Evolutionary conservation across 2,888 invertebrate genomes (phyloP).

Genomic region (Temnothorax ravouxi): DNA sequence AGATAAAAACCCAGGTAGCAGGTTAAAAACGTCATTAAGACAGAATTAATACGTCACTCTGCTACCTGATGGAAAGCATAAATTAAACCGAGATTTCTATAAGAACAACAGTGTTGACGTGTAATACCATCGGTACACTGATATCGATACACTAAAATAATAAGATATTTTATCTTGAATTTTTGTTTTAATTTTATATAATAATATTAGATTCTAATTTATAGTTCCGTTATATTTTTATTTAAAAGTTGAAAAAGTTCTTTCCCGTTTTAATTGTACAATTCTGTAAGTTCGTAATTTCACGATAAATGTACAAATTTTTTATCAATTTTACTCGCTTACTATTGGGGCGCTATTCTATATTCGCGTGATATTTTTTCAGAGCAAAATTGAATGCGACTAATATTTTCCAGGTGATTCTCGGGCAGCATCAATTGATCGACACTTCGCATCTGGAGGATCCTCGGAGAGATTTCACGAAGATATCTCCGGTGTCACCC

Average conservation of each 20-base stretch:
- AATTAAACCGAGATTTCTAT: not conserved
- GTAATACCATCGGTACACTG: not conserved
- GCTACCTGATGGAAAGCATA: too few species aligned
- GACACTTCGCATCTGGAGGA: not conserved
- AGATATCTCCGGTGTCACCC: conserved; percentile 45
- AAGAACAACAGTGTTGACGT: not conserved
- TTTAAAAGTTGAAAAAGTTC: not conserved
- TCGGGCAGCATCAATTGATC: conserved; percentile 55
- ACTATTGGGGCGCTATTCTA: too few species aligned
- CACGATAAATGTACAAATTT: not conserved
- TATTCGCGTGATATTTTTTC: not conserved
- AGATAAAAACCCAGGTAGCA: too few species aligned
- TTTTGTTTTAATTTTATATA: not conserved
- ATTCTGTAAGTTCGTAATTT: not conserved
- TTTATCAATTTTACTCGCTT: not conserved
- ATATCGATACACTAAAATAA: not conserved
- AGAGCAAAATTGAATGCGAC: not conserved
- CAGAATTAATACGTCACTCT: too few species aligned
- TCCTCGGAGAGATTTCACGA: not conserved
- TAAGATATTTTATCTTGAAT: not conserved
- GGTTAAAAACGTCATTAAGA: too few species aligned
- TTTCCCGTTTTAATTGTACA: not conserved
- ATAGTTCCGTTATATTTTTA: not conserved
- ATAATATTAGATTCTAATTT: not conserved
- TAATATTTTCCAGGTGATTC: conserved; percentile 57